Conservation (phyloP, 2,888 invertebrate species). For the Thymelicus lineola region DNA sequence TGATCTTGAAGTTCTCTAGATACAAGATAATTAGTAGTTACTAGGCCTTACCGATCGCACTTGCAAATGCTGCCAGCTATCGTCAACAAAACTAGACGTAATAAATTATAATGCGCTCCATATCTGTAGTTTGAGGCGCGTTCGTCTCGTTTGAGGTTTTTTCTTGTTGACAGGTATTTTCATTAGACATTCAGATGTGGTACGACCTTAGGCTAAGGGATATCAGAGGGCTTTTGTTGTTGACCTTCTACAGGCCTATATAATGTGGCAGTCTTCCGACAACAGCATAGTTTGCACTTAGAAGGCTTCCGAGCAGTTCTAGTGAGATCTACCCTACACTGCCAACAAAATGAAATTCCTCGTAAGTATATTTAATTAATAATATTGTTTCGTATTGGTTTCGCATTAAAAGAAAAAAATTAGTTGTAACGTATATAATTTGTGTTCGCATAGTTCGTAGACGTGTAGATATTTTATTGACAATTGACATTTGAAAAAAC, state of each 20-base stretch:
- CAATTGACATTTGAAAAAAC: too few relatives aligned
- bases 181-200: slow-evolving; percentile 70
- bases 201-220: slow-evolving; percentile 68
- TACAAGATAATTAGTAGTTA: background rate
- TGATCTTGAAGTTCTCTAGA: too few relatives aligned
- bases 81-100: slow-evolving; percentile 47
- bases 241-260: slow-evolving; percentile 75
- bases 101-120: slow-evolving; percentile 58
- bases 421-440: too few relatives aligned
- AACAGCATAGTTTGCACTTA: slow-evolving; percentile 73
- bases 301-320: slow-evolving; percentile 80
- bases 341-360: slow-evolving; percentile 76
- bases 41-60: slow-evolving; percentile 11
- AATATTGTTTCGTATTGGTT: too few relatives aligned
- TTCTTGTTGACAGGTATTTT: slow-evolving; percentile 64
- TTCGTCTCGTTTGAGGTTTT: slow-evolving; percentile 50
- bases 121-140: slow-evolving; percentile 56
- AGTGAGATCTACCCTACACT: slow-evolving; percentile 63
- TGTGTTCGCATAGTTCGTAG: too few relatives aligned
- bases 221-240: slow-evolving; percentile 51
- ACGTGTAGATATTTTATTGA: too few relatives aligned
- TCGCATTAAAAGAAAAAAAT: too few relatives aligned
- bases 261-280: slow-evolving; percentile 66
- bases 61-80: slow-evolving; percentile 40
- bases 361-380: slow-evolving; percentile 60